Evolutionary conservation across 2,888 invertebrate species (phyloP), one percentile per base, ranked within the genome.

Genomic region (Microctonus hyperodae): DNA sequence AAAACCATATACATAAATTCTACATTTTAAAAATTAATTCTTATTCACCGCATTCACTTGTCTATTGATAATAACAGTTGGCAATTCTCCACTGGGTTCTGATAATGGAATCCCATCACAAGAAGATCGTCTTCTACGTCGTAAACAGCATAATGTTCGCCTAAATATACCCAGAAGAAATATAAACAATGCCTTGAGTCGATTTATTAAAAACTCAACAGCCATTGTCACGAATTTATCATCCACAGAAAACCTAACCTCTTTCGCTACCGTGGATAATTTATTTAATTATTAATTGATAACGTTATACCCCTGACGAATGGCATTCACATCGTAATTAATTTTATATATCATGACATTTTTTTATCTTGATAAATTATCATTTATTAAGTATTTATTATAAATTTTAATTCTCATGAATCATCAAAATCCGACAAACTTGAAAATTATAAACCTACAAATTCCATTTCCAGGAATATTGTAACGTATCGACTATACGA

Each of bases 71-170:
- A 71, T 70, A 56, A 81, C 74, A 69, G 84, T 85, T 4, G 86
- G 84, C 51, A 88, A 82, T 20, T 89, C 86, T 63, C 87, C 88
- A 4, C 89, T 86, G 48, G 86, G 16, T 44, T 44, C 85, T 5
- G 88, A 87, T 20, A 90, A 82, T 0, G 87, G 87, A 61, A 88
- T 88, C 0, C 86, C 85, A 69, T 88, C 88, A 68, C 85, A 85
- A n/a, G 85, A 85, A 10, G 85, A 86, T 63, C 85, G 82, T 74
- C 87, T 85, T 69, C 87, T 80, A 67, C 89, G 84, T 64, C 87
- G 85, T 70, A 90, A 87, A 75, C 90, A 90, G 75, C 90, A 90
- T 74, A 90, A 80, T 1, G 89, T 89, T 28, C 88, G 85, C 64
- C 88, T 85, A 69, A 89, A 86, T 31, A 87, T 76, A 40, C 87